phyloP scores from a whole-genome alignment of 2,888 invertebrate species.

The Tipula lateralis region DNA sequence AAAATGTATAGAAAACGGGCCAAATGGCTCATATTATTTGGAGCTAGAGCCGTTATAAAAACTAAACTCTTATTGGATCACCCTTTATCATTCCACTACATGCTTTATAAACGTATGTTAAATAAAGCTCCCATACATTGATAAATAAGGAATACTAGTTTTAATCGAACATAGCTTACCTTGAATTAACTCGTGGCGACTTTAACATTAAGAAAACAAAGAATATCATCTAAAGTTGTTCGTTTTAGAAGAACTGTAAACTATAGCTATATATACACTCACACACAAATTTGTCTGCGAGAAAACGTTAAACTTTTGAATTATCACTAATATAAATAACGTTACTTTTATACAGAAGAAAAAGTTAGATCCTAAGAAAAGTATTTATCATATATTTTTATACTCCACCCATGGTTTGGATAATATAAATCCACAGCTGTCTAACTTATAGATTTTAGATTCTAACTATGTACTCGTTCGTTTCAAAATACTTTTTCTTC shows the following conservation, averaged over 20 bases:
- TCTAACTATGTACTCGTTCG: not conserved
- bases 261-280: not conserved
- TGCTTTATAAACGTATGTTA: no score
- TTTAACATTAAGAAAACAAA: not conserved
- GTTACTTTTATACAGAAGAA: not conserved
- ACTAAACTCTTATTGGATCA: no score
- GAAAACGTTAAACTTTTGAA: not conserved
- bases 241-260: not conserved
- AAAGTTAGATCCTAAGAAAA: not conserved
- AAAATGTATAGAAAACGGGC: no score
- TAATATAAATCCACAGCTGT: conserved; percentile 26
- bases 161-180: not conserved
- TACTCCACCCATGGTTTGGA: not conserved
- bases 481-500: not conserved
- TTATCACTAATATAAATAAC: not conserved
- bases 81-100: no score
- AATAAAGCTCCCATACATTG: no score
- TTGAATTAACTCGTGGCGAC: not conserved
- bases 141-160: not conserved
- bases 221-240: not conserved
- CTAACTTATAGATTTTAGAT: conserved; percentile 25
- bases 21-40: no score
- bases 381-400: not conserved
- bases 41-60: no score
- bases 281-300: not conserved